Percentiles rank a stretch among this genome's conserved stretches.
Evolutionary conservation across 2,113 vertebrate genomes (phyloP).

Genomic region (Megatriorchis doriae): DNA sequence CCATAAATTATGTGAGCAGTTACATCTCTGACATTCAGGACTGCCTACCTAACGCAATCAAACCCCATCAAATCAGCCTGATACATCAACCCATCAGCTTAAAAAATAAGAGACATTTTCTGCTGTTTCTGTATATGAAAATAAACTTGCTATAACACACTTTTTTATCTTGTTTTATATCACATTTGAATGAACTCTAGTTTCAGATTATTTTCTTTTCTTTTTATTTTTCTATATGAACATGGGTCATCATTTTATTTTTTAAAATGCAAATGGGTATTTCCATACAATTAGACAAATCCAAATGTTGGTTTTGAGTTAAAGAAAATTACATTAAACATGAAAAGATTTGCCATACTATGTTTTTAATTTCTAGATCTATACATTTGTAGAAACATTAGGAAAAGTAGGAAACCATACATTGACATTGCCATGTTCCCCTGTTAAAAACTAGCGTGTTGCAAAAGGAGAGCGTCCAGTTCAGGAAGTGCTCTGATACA

Average conservation of each 20-base stretch:
- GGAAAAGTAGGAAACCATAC: background rate
- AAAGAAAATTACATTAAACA: background rate
- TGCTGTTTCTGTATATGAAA: background rate
- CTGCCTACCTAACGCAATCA: background rate
- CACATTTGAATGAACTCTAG: background rate
- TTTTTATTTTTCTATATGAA: background rate
- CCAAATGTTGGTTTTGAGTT: background rate
- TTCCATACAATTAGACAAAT: background rate
- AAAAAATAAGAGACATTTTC: background rate
- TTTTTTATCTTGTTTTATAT: background rate
- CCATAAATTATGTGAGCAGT: background rate
- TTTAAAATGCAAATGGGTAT: background rate
- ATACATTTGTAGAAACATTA: background rate
- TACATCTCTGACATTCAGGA: background rate
- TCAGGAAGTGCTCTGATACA: background rate
- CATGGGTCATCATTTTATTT: background rate
- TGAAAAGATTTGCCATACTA: fast-evolving
- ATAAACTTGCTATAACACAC: background rate
- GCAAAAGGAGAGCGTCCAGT: fast-evolving
- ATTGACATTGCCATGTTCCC: background rate
- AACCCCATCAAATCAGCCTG: background rate
- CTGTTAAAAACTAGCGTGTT: fast-evolving
- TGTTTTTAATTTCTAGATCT: background rate
- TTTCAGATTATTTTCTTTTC: background rate
- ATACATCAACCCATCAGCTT: fast-evolving